phyloP scores from a whole-genome alignment of 2,113 vertebrate genomes.

The Columba janthina region DNA sequence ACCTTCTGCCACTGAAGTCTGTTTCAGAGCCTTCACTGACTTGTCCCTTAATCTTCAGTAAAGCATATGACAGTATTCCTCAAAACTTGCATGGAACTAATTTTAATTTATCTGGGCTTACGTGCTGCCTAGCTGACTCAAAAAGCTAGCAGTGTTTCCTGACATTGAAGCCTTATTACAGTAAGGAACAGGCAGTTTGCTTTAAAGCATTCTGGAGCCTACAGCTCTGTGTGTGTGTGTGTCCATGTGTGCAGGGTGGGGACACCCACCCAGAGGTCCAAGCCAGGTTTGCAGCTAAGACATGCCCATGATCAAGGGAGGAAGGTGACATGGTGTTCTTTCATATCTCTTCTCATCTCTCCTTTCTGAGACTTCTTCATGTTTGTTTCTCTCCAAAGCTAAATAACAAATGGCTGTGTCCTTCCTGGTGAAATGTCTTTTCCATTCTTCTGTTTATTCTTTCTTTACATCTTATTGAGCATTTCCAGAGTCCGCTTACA shows the following conservation, averaged over 20 bases:
- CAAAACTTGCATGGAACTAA: slow-evolving; percentile 14
- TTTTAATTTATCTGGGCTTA: slow-evolving; percentile 29
- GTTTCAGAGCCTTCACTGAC: background rate
- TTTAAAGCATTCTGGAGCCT: background rate
- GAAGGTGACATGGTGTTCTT: background rate
- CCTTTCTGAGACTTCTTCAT: background rate
- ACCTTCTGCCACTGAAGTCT: background rate
- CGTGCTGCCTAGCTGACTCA: background rate
- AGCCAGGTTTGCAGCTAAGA: background rate
- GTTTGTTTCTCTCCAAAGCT: slow-evolving; percentile 7
- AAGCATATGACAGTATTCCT: background rate
- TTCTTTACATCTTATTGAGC: slow-evolving; percentile 31
- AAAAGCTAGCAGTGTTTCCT: background rate
- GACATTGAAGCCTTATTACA: background rate
- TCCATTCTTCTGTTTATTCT: slow-evolving; percentile 55
- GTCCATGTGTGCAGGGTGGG: background rate
- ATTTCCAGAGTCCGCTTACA: slow-evolving; percentile 66
- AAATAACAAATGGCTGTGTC: slow-evolving; percentile 33
- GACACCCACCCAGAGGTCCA: background rate
- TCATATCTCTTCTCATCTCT: background rate
- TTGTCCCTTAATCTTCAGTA: slow-evolving; percentile 20
- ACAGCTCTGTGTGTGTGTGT: background rate
- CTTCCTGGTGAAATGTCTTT: slow-evolving; percentile 61
- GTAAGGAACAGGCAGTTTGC: background rate
- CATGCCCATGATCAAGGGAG: rapidly evolving